Evolutionary conservation across 1,140 invertebrate species (phyloP).

Genomic region (Hetaerina americana): DNA sequence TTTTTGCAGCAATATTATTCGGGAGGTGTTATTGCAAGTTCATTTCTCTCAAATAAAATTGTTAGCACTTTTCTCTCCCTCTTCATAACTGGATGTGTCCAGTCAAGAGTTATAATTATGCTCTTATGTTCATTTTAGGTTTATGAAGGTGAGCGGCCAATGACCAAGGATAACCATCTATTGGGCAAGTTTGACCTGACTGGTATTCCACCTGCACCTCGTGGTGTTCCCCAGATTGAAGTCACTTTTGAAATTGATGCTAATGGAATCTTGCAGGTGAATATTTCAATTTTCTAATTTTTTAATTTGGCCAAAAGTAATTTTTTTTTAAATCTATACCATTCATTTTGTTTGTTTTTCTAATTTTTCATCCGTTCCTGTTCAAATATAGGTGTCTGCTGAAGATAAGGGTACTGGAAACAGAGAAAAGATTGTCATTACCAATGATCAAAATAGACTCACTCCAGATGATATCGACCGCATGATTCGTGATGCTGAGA

Average conservation of each 20-base stretch:
- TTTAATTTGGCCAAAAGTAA: neutral
- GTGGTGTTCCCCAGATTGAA: slow-evolving; percentile 98
- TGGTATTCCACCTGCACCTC: slow-evolving; percentile 92
- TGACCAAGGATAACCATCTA: slow-evolving; percentile 99
- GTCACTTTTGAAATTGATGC: slow-evolving; percentile 99
- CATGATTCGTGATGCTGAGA: slow-evolving; percentile 98
- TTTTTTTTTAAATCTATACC: slow-evolving; percentile 4
- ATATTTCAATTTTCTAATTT: slow-evolving; percentile 14
- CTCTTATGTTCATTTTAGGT: slow-evolving; percentile 47
- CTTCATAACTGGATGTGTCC: too few relatives aligned
- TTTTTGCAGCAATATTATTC: too few relatives aligned
- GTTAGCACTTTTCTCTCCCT: too few relatives aligned
- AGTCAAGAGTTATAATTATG: too few relatives aligned
- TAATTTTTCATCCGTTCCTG: neutral
- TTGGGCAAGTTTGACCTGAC: slow-evolving; percentile 97
- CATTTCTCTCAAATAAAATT: too few relatives aligned
- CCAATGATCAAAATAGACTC: slow-evolving; percentile 93
- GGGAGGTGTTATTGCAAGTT: too few relatives aligned
- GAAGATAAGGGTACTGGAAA: slow-evolving; percentile 98
- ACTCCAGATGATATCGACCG: slow-evolving; percentile 96
- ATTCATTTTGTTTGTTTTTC: neutral
- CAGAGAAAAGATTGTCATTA: slow-evolving; percentile 97
- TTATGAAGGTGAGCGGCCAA: slow-evolving; percentile 93
- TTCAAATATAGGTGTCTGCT: slow-evolving; percentile 67
- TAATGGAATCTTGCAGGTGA: slow-evolving; percentile 82